A percentile compares a stretch with the other conserved stretches of the same genome.
These are phyloP conservation scores for Eunapius fragilis DNA, from an alignment of 37 sponge, comb jelly and placozoan genomes.

Conservation along the genomic window DNA sequence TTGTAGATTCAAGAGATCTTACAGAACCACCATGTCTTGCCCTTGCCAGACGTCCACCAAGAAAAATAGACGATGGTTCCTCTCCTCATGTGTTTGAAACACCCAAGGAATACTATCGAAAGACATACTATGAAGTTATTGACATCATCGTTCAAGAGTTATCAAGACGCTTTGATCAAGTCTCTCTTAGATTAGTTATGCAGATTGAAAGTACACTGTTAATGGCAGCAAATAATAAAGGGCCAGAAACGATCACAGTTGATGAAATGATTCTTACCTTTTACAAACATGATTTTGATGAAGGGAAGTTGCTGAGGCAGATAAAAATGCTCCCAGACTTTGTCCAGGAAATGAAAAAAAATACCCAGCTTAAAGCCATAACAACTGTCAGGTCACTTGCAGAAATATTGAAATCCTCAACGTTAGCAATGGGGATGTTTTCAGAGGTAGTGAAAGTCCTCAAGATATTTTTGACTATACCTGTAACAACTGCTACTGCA, in stretches of 20 bases:
- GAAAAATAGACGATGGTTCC: constrained; percentile 23
- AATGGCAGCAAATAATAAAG: too few relatives aligned
- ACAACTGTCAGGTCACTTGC: too few relatives aligned
- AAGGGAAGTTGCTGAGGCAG: neutral
- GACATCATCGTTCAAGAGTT: too few relatives aligned
- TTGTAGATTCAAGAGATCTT: constrained; percentile 19
- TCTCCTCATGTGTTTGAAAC: constrained; percentile 19
- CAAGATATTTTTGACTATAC: constrained; percentile 5
- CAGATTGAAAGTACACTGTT: too few relatives aligned
- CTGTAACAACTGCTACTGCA: constrained; percentile 22
- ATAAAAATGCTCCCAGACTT: constrained; percentile 17
- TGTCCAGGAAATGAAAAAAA: too few relatives aligned
- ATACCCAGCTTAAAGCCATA: too few relatives aligned
- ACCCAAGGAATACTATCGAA: constrained; percentile 38
- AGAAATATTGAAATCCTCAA: neutral
- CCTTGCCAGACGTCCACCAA: constrained; percentile 8
- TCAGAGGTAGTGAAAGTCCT: neutral
- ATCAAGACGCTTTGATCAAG: too few relatives aligned
- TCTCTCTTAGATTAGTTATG: too few relatives aligned
- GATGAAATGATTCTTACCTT: too few relatives aligned
- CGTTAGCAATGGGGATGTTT: neutral
- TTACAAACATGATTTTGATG: too few relatives aligned
- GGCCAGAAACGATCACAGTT: too few relatives aligned
- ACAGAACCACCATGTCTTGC: constrained; percentile 14
- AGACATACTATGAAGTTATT: too few relatives aligned